Evolutionary conservation across 2,797 vertebrate species (phyloP), one percentile per base, ranked within the genome.

Genomic region (Lates japonicus): DNA sequence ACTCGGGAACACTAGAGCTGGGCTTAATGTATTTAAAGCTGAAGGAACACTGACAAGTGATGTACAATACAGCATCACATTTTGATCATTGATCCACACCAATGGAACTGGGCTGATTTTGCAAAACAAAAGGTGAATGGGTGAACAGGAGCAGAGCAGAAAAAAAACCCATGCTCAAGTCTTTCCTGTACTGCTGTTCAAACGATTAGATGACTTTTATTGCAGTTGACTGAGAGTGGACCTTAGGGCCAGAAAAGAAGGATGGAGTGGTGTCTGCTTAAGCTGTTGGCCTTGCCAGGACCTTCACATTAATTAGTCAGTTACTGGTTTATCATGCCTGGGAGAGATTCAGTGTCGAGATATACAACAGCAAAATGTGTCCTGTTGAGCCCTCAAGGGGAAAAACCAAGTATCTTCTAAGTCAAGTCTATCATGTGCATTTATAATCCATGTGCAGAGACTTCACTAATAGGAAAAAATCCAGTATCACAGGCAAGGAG

Each of bases 1-100:
- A 68, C 35, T 59, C 16, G 9, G 39, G 52, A 73, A 70, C 39
- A 55, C 9, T 13, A 68, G 37, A 57, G 52, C 12, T 49, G 17
- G 35, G 17, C 11, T 57, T 48, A 3, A n/a, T 55, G 51, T 61
- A 3, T 39, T 61, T 59, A 67, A 77, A 46, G 35, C 42, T 48
- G 29, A 58, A 29, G 1, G 22, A 57, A 64, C 31, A 49, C 6
- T 13, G 39, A 69, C 52, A 80, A 35, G 48, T 29, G 22, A 69
- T 3, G 35, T 13, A 2, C 5, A 25, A 42, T 1, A 52, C 14
- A 33, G 14, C 16, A 2, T n/a, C 19, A 31, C 16, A 61, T 22
- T 54, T 7, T 35, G 2, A 29, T 29, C 22, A 51, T 35, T 7
- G 7, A 44, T 52, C 25, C 9, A 52, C 3, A 42, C 16, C 7